These are phyloP conservation scores for Myotis davidii DNA, from an alignment of 2,113 vertebrate species.

Conservation along the genomic window DNA sequence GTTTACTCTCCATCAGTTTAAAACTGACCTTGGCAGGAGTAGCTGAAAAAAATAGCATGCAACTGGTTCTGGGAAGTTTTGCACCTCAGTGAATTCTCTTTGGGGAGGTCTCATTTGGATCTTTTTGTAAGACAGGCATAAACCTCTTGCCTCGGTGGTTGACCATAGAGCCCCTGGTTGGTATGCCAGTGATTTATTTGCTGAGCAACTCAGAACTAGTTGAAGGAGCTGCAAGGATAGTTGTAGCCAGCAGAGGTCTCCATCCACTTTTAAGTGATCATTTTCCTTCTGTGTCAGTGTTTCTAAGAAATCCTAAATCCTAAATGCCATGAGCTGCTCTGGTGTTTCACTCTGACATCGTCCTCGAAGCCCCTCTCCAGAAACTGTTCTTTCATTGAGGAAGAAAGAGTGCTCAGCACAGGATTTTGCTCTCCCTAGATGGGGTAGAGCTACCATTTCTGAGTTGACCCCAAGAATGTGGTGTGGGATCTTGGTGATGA, in stretches of 20 bases:
- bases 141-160: not conserved
- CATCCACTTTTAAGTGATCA: slow-evolving; percentile 68
- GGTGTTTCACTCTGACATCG: rapidly evolving
- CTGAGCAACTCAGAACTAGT: not conserved
- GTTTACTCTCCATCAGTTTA: not conserved
- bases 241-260: slow-evolving; percentile 83
- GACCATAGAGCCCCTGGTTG: not conserved
- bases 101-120: not conserved
- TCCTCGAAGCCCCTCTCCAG: not conserved
- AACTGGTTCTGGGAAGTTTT: not conserved
- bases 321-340: not conserved
- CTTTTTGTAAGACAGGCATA: not conserved
- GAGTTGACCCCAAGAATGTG: not conserved
- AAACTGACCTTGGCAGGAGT: not conserved
- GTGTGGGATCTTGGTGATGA: not conserved
- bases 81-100: not conserved
- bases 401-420: not conserved
- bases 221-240: slow-evolving; percentile 45
- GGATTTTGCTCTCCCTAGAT: not conserved
- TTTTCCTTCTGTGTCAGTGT: not conserved
- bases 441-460: not conserved
- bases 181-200: not conserved
- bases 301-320: slow-evolving; percentile 2
- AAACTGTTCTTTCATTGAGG: not conserved
- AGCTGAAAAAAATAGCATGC: not conserved